A percentile compares a stretch with the other conserved stretches of the same genome.
Conservation (phyloP, 2,113 vertebrate genomes). For the Podarcis raffonei region DNA sequence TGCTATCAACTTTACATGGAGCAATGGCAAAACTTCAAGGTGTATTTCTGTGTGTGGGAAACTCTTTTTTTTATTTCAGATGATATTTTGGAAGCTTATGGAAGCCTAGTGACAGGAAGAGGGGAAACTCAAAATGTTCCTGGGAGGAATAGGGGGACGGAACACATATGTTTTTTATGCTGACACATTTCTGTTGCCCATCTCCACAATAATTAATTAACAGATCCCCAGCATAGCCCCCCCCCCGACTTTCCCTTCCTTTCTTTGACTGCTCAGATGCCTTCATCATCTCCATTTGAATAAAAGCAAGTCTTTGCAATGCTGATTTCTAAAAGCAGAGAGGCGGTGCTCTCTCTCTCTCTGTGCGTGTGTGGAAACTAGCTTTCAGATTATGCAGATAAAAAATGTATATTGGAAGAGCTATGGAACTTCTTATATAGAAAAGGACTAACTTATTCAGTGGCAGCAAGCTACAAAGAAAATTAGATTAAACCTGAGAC, state of each 20-base stretch:
- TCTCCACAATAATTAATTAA: slow-evolving; percentile 17
- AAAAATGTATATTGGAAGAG: background rate
- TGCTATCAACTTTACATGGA: no score
- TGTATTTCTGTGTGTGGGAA: no score
- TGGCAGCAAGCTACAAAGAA: no score
- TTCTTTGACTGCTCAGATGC: slow-evolving; percentile 73
- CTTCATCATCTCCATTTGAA: slow-evolving; percentile 53
- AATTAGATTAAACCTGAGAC: no score
- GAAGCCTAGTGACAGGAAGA: background rate
- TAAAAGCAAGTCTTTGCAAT: slow-evolving; percentile 48
- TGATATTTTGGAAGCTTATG: background rate
- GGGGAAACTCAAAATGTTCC: background rate
- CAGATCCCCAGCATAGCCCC: background rate
- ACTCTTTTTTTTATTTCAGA: no score
- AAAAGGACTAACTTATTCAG: no score
- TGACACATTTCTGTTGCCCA: slow-evolving; percentile 66
- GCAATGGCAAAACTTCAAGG: no score
- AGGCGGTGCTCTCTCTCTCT: no score
- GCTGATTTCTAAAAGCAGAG: slow-evolving; percentile 46
- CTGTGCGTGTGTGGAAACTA: background rate
- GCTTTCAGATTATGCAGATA: slow-evolving; percentile 5
- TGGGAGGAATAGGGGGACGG: slow-evolving; percentile 43
- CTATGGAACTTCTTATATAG: no score
- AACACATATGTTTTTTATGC: slow-evolving; percentile 70
- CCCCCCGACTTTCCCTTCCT: slow-evolving; percentile 56